Evolutionary conservation across 2,888 invertebrate species (phyloP).

Genomic region (Hartigia nigra): DNA sequence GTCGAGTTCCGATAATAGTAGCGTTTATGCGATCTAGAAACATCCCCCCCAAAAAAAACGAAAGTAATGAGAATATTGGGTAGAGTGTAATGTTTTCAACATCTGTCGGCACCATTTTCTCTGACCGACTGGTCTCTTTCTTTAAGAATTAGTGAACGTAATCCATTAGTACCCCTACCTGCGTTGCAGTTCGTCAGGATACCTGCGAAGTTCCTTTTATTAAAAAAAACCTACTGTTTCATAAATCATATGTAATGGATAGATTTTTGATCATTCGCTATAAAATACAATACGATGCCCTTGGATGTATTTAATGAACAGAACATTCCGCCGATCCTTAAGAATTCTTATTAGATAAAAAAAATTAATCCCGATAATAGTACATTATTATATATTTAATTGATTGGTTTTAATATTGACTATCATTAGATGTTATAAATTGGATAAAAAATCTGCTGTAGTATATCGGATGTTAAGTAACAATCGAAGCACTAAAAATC

Average conservation of each 20-base stretch:
- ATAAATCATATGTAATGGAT: constrained; percentile 16
- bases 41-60: constrained; percentile 46
- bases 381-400: neutral
- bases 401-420: neutral
- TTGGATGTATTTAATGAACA: neutral
- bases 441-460: neutral
- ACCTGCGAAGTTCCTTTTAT: constrained; percentile 28
- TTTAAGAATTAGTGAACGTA: constrained; percentile 37
- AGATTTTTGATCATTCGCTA: neutral
- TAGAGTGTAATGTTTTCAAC: constrained; percentile 17
- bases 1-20: constrained; percentile 75
- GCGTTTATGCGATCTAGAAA: constrained; percentile 73
- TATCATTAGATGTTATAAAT: neutral
- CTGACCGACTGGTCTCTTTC: constrained; percentile 26
- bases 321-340: neutral
- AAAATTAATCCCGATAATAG: neutral
- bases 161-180: constrained; percentile 53
- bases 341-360: neutral
- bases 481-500: neutral
- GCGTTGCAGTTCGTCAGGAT: constrained; percentile 36
- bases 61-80: constrained; percentile 24
- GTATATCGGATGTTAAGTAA: neutral
- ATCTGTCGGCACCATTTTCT: constrained; percentile 8
- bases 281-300: neutral
- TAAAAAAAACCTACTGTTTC: constrained; percentile 10